Conservation (phyloP, 2,888 invertebrate genomes). For the Parelbella ahira region DNA sequence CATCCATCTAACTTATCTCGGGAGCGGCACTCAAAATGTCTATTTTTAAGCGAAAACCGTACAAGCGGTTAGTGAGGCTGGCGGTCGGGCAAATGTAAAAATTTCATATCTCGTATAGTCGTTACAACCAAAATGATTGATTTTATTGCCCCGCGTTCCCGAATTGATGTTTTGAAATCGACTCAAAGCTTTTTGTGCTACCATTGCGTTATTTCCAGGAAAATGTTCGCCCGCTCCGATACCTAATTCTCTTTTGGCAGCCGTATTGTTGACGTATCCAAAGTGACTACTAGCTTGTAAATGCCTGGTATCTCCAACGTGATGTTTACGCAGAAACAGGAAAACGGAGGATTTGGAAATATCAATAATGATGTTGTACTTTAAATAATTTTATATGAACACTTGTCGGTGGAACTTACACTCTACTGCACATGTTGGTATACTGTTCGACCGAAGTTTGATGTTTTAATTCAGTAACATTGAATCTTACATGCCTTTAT, state of each 20-base stretch:
- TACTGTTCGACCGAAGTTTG: too few species aligned
- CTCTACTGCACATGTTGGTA: too few species aligned
- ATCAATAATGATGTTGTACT: not conserved
- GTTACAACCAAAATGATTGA: conserved; percentile 71
- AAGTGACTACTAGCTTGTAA: conserved; percentile 11
- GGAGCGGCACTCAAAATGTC: conserved; percentile 69
- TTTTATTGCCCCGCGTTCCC: conserved; percentile 63
- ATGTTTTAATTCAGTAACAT: too few species aligned
- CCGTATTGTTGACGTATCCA: conserved; percentile 23
- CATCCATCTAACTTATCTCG: conserved; percentile 72
- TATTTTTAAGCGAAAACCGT: conserved; percentile 72
- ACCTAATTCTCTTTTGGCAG: conserved; percentile 21
- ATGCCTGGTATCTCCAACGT: conserved; percentile 9
- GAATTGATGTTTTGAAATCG: conserved; percentile 65
- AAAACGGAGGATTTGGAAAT: conserved; percentile 12
- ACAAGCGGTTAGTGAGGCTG: conserved; percentile 29
- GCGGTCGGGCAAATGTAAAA: conserved; percentile 60
- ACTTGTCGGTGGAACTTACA: too few species aligned
- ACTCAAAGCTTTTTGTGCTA: conserved; percentile 43
- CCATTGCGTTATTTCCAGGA: conserved; percentile 32
- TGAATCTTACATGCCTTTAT: too few species aligned
- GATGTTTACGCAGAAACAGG: conserved; percentile 21
- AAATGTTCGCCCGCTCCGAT: conserved; percentile 20
- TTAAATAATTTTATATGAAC: too few species aligned
- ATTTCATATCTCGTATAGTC: conserved; percentile 58